Base-by-base conservation (phyloP, 2,888 invertebrate species). In the Cistogaster globosa region DNA sequence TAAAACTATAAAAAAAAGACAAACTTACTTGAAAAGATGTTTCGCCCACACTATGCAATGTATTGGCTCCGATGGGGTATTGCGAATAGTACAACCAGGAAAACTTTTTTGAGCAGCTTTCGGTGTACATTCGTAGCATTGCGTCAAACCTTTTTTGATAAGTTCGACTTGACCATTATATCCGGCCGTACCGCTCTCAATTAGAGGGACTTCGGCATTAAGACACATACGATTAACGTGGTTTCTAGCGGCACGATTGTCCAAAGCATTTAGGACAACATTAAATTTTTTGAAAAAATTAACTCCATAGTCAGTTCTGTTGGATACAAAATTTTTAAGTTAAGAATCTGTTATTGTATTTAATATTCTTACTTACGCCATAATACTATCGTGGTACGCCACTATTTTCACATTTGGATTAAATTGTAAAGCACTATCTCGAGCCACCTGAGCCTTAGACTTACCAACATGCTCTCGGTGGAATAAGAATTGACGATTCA, bases 11-110 rank as follows among this genome's bases (percentile, higher is more conserved):
- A 7, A 7, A 7, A 32, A 32, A 32, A 32, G 3, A 32, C 6
- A 32, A 32, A 93, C 94, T 94, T 93, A 97, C 96, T 99, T 99
- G 93, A 99, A 99, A 12, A 99, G 94, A 94, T 99, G 98, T 92
- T 99, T 99, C 0, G 98, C 97, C 99, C 99, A 99, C 22, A 99
- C 99, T 88, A 99, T 98, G 92, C 99, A 99, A 93, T 99, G 99
- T 88, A 99, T 98, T 0, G 98, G 98, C 92, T 99, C 99, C 0
- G 98, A 99, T 0, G 99, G 99, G 0, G 99, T 99, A 92, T 99
- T 99, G 57, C 99, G 94, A 88, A 99, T 99, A 1, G 99, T 99
- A 92, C 99, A 99, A 0, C 99, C 98, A 0, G 99, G 99, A 93
- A 96, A 99, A 8, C 97, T 96, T 92, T 98, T 98, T 90, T 98